Conservation (phyloP, 2,113 vertebrate species). For the Megaptera novaeangliae region DNA sequence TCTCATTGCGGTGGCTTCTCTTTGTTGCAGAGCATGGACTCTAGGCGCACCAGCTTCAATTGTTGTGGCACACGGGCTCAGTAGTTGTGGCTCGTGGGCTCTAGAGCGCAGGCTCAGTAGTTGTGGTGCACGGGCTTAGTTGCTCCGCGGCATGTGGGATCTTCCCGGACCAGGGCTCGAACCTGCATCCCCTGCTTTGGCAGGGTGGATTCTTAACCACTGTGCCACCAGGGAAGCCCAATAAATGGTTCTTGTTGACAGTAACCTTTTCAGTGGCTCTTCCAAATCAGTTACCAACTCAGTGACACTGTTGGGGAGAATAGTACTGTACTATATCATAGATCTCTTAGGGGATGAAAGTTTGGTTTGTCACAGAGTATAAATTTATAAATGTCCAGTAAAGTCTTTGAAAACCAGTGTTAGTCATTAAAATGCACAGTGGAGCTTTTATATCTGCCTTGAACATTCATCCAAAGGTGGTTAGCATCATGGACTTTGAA, state of each 20-base stretch:
- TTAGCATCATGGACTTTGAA: slow-evolving; percentile 27
- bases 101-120: no score
- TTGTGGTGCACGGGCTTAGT: no score
- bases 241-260: neutral
- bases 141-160: no score
- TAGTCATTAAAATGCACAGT: neutral
- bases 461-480: neutral
- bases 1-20: no score
- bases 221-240: no score
- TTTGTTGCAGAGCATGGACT: no score
- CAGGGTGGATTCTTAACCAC: no score
- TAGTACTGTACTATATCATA: neutral
- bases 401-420: neutral
- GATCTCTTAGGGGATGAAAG: neutral
- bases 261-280: neutral
- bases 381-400: neutral
- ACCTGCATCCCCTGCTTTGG: no score
- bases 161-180: no score
- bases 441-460: neutral
- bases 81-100: no score
- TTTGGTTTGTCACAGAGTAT: neutral
- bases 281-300: neutral
- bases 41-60: no score
- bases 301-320: neutral
- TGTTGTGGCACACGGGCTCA: no score